Evolutionary conservation across 2,113 vertebrate species (phyloP).

Genomic region (Xiphophorus hellerii): DNA sequence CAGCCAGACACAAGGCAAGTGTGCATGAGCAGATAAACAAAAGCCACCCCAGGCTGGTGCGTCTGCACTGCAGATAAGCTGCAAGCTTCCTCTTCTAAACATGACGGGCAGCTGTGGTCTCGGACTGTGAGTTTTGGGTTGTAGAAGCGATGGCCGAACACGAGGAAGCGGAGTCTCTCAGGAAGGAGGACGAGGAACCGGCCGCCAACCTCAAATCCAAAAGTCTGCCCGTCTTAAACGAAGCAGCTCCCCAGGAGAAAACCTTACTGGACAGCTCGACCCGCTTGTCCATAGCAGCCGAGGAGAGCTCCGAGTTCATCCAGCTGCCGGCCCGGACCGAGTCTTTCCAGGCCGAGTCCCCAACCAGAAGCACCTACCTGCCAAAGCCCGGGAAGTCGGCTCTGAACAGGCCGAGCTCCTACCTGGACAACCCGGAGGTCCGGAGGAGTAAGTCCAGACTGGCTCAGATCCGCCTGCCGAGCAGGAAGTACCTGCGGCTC

Average conservation of each 20-base stretch:
- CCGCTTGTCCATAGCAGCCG: conserved; percentile 53
- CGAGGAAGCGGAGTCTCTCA: conserved; percentile 67
- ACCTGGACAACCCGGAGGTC: conserved; percentile 58
- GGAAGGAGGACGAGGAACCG: conserved; percentile 65
- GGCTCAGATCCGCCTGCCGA: conserved; percentile 68
- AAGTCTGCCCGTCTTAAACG: conserved; percentile 82
- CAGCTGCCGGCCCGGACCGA: conserved; percentile 52
- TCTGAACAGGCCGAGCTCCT: conserved; percentile 67
- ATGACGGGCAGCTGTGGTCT: too few species aligned
- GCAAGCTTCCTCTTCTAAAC: conserved; percentile 10
- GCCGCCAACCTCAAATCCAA: conserved; percentile 74
- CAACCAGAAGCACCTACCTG: conserved; percentile 44
- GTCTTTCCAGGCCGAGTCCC: conserved; percentile 54
- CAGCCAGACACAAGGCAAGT: conserved; percentile 37
- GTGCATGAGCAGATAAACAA: conserved; percentile 45
- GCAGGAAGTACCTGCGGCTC: conserved; percentile 77
- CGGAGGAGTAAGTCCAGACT: conserved; percentile 69
- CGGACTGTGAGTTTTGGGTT: too few species aligned
- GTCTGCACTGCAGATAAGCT: conserved; percentile 44
- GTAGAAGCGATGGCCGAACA: conserved; percentile 69
- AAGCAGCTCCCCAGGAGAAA: conserved; percentile 61
- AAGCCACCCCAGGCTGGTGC: conserved; percentile 7
- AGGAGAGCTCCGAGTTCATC: conserved; percentile 62
- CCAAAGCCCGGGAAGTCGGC: conserved; percentile 72
- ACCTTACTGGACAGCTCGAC: conserved; percentile 56